Percentiles rank a stretch among this genome's conserved stretches.
Evolutionary conservation across 2,888 invertebrate species (phyloP).

Genomic region (Tetheella fluctuosa): DNA sequence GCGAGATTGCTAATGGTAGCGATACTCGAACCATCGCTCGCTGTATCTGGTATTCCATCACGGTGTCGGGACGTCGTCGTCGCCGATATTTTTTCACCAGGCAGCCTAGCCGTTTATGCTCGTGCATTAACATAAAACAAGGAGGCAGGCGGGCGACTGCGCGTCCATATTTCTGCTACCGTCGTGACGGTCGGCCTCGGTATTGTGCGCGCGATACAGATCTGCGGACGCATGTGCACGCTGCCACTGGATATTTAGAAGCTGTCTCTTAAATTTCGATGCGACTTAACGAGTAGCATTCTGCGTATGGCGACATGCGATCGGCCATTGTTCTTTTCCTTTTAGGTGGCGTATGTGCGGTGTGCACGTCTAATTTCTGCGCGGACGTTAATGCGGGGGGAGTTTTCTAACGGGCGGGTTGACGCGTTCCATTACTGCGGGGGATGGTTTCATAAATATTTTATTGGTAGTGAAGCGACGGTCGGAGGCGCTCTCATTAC

Average conservation of each 20-base stretch:
- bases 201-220: conserved; percentile 82
- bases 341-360: conserved; percentile 18
- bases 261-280: conserved; percentile 78
- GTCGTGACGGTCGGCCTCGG: conserved; percentile 76
- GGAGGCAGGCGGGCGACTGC: conserved; percentile 61
- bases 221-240: conserved; percentile 73
- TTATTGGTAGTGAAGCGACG: conserved; percentile 71
- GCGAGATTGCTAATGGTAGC: conserved; percentile 33
- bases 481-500: conserved; percentile 70
- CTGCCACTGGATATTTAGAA: conserved; percentile 80
- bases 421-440: conserved; percentile 72
- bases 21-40: conserved; percentile 13
- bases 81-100: conserved; percentile 60
- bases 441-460: conserved; percentile 79
- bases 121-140: conserved; percentile 82
- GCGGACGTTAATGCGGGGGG: conserved; percentile 56
- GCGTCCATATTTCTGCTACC: conserved; percentile 80
- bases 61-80: conserved; percentile 44
- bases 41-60: conserved; percentile 75
- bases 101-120: conserved; percentile 59
- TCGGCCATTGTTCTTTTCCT: conserved; percentile 68
- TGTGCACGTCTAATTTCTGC: conserved; percentile 34
- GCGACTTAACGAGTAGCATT: conserved; percentile 78
- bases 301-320: conserved; percentile 74
- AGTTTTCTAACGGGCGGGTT: conserved; percentile 54